Base-by-base conservation (phyloP, 37 sponge, comb jelly and placozoan species). In the Hormiphora californensis region DNA sequence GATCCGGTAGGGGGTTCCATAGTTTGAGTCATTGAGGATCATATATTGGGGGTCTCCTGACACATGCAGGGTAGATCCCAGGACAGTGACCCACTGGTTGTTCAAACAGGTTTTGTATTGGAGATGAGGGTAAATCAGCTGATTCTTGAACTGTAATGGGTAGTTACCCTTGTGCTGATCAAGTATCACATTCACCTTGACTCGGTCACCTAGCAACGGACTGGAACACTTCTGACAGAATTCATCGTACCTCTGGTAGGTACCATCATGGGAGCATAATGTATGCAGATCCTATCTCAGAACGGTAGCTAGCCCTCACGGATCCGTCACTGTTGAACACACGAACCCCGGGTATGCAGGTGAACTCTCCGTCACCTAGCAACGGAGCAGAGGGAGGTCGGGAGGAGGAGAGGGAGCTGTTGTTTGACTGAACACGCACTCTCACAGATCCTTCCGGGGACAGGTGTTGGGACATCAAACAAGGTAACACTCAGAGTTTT, bases 161-260 rank as follows among this genome's bases (percentile, higher is more conserved):
- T 57, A 57, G 61, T 57, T 57, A 15, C 61, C 61, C n/a, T n/a
- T n/a, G n/a, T n/a, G n/a, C n/a, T n/a, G n/a, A 19, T 57, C 30
- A 5, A 57, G 27, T 30, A 57, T 57, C 17, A 57, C 61, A 30
- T 57, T 57, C 7, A 57, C 61, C 27, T 15, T 57, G 17, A 57
- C 61, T 12, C 23, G n/a, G 4, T 57, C 61, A 19, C 23, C 61
- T 5, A 12, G 30, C n/a, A 57, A 4, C 3, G 61, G 61, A 15
- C 61, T 57, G n/a, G 61, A 5, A 12, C 61, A 57, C 23, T 57
- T 57, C 61, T 57, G 61, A 57, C 61, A 57, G 23, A 57, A 57
- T 30, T 57, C 61, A 4, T 57, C 61, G 61, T 57, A 57, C n/a
- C 61, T 5, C 61, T 57, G 61, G n/a, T 23, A 57, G 27, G 61